Evolutionary conservation across 2,888 invertebrate genomes (phyloP), one percentile per base, ranked within the genome.

Genomic region (Agriotes lineatus): DNA sequence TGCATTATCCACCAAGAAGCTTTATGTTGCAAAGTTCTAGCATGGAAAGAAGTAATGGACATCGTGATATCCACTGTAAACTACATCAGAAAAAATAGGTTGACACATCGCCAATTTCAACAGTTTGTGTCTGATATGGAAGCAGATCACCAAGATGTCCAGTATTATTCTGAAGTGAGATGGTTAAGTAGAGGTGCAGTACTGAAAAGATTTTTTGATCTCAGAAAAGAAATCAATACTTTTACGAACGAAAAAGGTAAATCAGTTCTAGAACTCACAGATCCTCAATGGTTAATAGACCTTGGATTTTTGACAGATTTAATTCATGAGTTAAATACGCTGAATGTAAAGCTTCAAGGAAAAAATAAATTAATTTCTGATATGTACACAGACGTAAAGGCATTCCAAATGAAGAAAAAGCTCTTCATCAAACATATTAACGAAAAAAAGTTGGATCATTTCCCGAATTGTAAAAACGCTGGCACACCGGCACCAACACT

Each of bases 1-100:
- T 56, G 56, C 18, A 35, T 56, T n/a, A 56, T 56, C 16, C 56
- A 56, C 16, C 56, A 56, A 16, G 14, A 33, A 18, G 35, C 12
- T 2, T 30, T 60, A 16, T 64, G 54, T 45, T 35, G 20, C 50
- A 62, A 67, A 58, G 71, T 71, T 57, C 39, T 72, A 62, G 67
- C 72, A 18, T 73, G 62, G 71, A 74, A 75, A 70, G 67, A 75
- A 69, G 58, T 75, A 70, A 73, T 75, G 70, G 57, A 68, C 45
- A 73, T 60, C 63, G 67, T 50, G 42, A 42, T 59, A 68, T 71
- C 67, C 20, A 58, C 70, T 71, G 67, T 75, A 48, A 72, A 74
- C 65, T 72, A 66, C 66, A 74, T 71, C 44, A 67, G 69, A 65
- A 67, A 65, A 70, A 74, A 72, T 67, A 67, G 71, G 48, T 54